Base-by-base conservation (phyloP, 2,113 vertebrate species). In the Bubo bubo region DNA sequence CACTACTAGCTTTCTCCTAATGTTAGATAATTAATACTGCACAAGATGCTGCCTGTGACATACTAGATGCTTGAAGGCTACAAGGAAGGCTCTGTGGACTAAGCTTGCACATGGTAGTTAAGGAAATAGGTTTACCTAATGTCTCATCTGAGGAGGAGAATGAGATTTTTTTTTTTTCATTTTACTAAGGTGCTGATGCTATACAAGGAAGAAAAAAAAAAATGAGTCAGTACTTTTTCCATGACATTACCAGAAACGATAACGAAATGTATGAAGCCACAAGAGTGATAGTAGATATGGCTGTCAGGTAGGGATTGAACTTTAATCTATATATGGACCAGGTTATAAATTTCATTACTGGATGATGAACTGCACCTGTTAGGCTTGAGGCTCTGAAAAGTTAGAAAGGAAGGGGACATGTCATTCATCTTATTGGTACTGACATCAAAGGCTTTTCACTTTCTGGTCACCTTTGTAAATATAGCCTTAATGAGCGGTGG, bases 371-470 rank as follows among this genome's bases (percentile, higher is more conserved):
- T 81, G 47, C 82, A 89, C 60, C 56, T 93, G 88, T 73, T 80
- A 90, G 73, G 49, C 19, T 68, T 26, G 21, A 96, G 82, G 79
- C 10, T 91, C 70, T 92, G 86, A 89, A 81, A 95, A 72, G 56
- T 72, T 56, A 82, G 68, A 92, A 87, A 81, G 64, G 27, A 93
- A 62, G 10, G 27, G 39, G 39, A 75, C 24, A 77, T 43, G 34
- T 68, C 56, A 87, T 52, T 86, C 59, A 37, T n/a, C 26, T 81
- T 84, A 95, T 74, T 91, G 68, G 37, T 88, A 77, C 14, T 88
- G 64, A 92, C 92, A 96, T 96, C 88, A 95, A 92, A 95, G 86
- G 47, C 79, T 95, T 95, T 96, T 63, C 35, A 28, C 59, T 92
- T 95, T 83, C 47, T 93, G 39, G 73, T 79, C 93, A 88, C 90